Evolutionary conservation across 1,140 invertebrate species (phyloP), one percentile per base, ranked within the genome.

Genomic region (Dreissena polymorpha): DNA sequence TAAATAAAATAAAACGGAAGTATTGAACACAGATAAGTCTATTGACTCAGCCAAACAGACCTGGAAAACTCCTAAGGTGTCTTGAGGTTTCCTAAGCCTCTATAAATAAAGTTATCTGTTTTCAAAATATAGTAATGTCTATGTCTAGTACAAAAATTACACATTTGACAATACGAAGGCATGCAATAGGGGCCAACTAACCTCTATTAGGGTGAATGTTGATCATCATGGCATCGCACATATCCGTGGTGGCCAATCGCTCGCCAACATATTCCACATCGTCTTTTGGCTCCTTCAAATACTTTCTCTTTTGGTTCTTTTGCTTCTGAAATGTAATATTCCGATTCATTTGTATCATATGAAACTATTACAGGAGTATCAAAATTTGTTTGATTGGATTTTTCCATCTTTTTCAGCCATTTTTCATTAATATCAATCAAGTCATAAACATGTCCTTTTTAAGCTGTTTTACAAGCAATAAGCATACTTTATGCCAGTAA

Each of bases 181-280:
- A 39, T 39, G 39, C 39, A 39, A 39, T 39, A 39, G 39, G 39
- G 39, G 71, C 3, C 0, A 18, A 76, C 60, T 18, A 25, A 81
- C 78, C 78, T 81, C 65, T 81, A n/a, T 81, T 73, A 21, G 78
- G 78, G 39, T 81, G 78, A 49, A 81, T 81, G 29, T 53, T 81
- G 69, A 81, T 81, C 49, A 81, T 72, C 78, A 81, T 81, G 3
- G 25, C 78, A 53, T 81, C 78, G 72, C 78, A 81, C 57, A 60
- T 60, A 10, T 81, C 55, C 21, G n/a, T 69, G 0, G 25, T 25
- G 7, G 65, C 64, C 21, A 78, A 50, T 27, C 51, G 39, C 13
- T 78, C 76, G 1, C 65, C 76, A 53, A 70, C 64, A 18, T 67
- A 27, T 5, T 60, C 57, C 12, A 10, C 6, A 23, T 78, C 65